Base-by-base conservation (phyloP, 2,888 invertebrate genomes). In the Hedya salicella region DNA sequence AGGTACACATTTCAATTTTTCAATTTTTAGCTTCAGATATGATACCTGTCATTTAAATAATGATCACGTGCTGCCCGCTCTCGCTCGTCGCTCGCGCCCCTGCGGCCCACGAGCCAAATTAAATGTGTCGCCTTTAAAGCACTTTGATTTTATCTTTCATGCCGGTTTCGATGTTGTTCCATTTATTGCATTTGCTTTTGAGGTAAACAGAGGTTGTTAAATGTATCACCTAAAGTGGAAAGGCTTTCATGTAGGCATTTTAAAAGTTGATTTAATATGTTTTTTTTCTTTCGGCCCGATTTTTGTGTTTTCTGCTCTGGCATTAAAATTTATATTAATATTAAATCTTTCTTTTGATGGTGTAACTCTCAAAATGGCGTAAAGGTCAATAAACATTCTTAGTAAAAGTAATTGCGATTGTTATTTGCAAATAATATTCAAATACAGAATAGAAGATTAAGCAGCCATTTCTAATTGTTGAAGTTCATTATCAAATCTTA, bases 61-160 rank as follows among this genome's bases (percentile, higher is more conserved):
- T 25, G 25, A 9, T 11, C 1, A 36, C 6, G 25, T 14, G 17
- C 25, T 32, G 17, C 25, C 32, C 63, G 52, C 14, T 36, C 0
- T 4, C 50, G 8, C 65, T 39, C 25, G 13, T 40, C 0, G 25
- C 65, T 60, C 25, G 52, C n/a, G 13, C 59, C 25, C n/a, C 39
- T 8, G 16, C 36, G 50, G 25, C 25, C 46, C 52, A 53, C 59
- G 65, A 52, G 65, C 65, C 65, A 65, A 65, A 65, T 65, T 65
- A 65, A 65, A 65, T 65, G 59, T 65, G 65, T 65, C 65, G 65
- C 65, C 65, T 65, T 52, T 65, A 65, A 65, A 65, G 65, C 52
- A 60, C 65, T 65, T 65, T 65, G 65, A 65, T 65, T 60, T 65
- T 65, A 65, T 60, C 65, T 65, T 59, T 44, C 44, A 54, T 57